phyloP scores from a whole-genome alignment of 2,888 invertebrate species.

The Steromphala cineraria region DNA sequence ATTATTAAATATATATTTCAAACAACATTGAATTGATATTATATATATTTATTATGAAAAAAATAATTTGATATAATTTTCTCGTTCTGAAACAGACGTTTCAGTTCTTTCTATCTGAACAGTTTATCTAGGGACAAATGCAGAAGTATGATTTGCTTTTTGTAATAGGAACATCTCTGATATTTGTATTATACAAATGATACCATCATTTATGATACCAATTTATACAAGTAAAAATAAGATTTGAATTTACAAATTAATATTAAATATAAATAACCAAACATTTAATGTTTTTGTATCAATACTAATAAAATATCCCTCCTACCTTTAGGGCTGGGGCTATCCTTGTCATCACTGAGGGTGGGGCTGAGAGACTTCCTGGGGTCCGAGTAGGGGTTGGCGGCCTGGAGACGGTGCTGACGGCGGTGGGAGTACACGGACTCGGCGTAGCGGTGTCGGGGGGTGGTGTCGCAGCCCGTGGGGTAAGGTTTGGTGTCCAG shows the following conservation, averaged over 20 bases:
- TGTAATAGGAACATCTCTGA: no score
- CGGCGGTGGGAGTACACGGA: constrained; percentile 38
- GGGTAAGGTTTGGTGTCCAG: constrained; percentile 29
- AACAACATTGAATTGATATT: no score
- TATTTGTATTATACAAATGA: no score
- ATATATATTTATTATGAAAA: no score
- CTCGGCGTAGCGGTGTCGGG: constrained; percentile 41
- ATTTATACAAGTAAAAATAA: no score
- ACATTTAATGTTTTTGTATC: background rate
- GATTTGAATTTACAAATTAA: no score
- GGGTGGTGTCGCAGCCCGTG: constrained; percentile 23
- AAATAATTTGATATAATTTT: background rate
- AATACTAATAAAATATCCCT: no score
- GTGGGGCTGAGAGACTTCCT: background rate
- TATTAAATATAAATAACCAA: no score
- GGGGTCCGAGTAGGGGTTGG: constrained; percentile 48
- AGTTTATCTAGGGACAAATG: no score
- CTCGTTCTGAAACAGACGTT: background rate
- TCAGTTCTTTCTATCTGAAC: no score
- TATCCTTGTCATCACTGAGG: constrained; percentile 17
- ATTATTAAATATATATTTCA: background rate
- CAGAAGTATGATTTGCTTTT: no score
- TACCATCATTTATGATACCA: no score
- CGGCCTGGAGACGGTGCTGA: constrained; percentile 53
- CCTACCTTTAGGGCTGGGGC: constrained; percentile 9